Evolutionary conservation across 2,113 vertebrate species (phyloP).

Genomic region (Gallinago jamesoni): DNA sequence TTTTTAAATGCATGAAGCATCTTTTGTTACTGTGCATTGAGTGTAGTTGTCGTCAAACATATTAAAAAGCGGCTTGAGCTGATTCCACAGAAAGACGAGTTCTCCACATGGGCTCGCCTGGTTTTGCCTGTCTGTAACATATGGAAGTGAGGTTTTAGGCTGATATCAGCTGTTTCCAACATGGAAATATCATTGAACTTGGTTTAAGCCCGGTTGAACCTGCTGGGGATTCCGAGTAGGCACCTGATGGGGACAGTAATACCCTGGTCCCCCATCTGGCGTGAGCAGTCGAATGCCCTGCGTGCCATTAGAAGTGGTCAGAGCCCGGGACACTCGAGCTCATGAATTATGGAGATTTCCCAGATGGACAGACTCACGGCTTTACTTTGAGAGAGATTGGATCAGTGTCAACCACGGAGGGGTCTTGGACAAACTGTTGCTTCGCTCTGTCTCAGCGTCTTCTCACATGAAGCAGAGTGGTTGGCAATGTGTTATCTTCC

Average conservation of each 20-base stretch:
- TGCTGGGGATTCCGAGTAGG: slow-evolving; percentile 10
- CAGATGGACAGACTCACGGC: not conserved
- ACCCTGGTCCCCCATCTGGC: not conserved
- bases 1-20: not conserved
- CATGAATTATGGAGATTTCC: not conserved
- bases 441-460: not conserved
- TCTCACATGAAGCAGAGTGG: not conserved
- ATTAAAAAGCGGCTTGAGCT: not conserved
- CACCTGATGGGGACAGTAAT: slow-evolving; percentile 37
- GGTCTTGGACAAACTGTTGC: not conserved
- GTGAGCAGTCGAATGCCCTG: not conserved
- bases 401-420: not conserved
- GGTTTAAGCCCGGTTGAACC: slow-evolving; percentile 48
- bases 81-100: not conserved
- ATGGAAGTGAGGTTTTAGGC: slow-evolving; percentile 56
- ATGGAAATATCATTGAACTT: slow-evolving; percentile 47
- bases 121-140: slow-evolving; percentile 17
- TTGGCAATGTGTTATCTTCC: not conserved
- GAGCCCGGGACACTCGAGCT: not conserved
- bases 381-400: not conserved
- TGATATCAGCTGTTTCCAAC: slow-evolving; percentile 50
- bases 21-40: not conserved
- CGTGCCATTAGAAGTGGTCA: not conserved
- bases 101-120: not conserved
- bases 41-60: not conserved